Evolutionary conservation across 2,797 vertebrate genomes (phyloP).

Genomic region (Borostomias antarcticus): DNA sequence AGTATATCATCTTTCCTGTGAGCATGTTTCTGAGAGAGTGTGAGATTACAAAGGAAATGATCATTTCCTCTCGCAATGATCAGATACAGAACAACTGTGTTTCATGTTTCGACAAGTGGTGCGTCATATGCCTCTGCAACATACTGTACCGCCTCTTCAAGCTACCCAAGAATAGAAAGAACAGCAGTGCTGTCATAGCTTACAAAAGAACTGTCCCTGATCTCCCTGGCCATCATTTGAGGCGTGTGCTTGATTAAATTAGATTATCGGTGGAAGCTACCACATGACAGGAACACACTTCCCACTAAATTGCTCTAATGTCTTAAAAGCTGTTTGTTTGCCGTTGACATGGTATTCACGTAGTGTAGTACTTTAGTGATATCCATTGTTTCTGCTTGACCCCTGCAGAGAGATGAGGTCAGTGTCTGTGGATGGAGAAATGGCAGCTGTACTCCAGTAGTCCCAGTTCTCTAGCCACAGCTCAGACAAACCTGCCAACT

Average conservation of each 20-base stretch:
- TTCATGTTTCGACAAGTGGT: constrained; percentile 17
- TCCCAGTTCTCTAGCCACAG: constrained; percentile 25
- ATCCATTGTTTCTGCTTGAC: constrained; percentile 1
- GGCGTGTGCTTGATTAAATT: constrained; percentile 8
- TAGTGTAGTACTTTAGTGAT: no score
- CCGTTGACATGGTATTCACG: no score
- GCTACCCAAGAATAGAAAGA: constrained; percentile 14
- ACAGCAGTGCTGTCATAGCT: constrained; percentile 11
- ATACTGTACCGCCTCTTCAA: constrained; percentile 38
- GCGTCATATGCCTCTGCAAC: constrained; percentile 28
- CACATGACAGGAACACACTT: no score
- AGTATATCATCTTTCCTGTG: background rate
- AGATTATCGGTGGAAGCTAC: no score
- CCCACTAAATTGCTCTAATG: no score
- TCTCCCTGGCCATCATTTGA: constrained; percentile 24
- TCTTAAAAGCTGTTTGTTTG: no score
- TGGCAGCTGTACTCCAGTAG: constrained; percentile 28
- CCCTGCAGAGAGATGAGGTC: constrained; percentile 28
- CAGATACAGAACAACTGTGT: constrained; percentile 1
- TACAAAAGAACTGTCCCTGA: constrained; percentile 30
- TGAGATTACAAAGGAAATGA: background rate
- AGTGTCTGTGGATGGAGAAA: constrained; percentile 25
- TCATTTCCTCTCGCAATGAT: background rate
- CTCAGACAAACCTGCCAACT: background rate
- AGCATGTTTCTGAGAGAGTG: background rate